Evolutionary conservation across 2,888 invertebrate genomes (phyloP).

Genomic region (Azorinus chamasolen): DNA sequence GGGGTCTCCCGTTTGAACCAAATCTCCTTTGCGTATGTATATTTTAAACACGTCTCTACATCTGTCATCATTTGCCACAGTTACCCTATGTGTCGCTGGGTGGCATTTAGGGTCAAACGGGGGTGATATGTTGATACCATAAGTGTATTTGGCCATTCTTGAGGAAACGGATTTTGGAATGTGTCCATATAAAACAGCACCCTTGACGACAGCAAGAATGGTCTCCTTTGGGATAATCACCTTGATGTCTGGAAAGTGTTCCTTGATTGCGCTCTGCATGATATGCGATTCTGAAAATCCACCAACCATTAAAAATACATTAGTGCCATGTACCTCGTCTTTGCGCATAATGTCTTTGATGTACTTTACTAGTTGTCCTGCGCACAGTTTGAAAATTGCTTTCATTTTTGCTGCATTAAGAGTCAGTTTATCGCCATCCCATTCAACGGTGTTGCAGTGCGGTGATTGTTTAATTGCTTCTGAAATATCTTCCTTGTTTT

Average conservation of each 20-base stretch:
- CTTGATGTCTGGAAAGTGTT: slow-evolving; percentile 18
- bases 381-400: slow-evolving; percentile 13
- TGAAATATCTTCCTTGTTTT: slow-evolving; percentile 23
- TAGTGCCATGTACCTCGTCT: slow-evolving; percentile 8
- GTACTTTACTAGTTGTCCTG: slow-evolving; percentile 17
- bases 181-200: slow-evolving; percentile 66
- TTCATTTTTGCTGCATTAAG: slow-evolving; percentile 15
- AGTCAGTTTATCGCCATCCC: slow-evolving; percentile 28
- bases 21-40: slow-evolving; percentile 52
- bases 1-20: slow-evolving; percentile 45
- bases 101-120: slow-evolving; percentile 50
- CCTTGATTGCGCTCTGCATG: slow-evolving; percentile 19
- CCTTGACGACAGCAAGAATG: slow-evolving; percentile 64
- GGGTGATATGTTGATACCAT: slow-evolving; percentile 47
- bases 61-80: slow-evolving; percentile 16
- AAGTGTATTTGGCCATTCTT: slow-evolving; percentile 55
- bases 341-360: slow-evolving; percentile 13
- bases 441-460: slow-evolving; percentile 8
- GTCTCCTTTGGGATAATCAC: slow-evolving; percentile 65
- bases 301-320: slow-evolving; percentile 44
- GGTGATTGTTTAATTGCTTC: slow-evolving; percentile 15
- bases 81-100: slow-evolving; percentile 30
- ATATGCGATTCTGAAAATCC: slow-evolving; percentile 38
- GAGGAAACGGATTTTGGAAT: slow-evolving; percentile 53
- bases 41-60: slow-evolving; percentile 57